Evolutionary conservation across 2,797 vertebrate species (phyloP), one percentile per base, ranked within the genome.

Genomic region (Hippopotamyrus pictus): DNA sequence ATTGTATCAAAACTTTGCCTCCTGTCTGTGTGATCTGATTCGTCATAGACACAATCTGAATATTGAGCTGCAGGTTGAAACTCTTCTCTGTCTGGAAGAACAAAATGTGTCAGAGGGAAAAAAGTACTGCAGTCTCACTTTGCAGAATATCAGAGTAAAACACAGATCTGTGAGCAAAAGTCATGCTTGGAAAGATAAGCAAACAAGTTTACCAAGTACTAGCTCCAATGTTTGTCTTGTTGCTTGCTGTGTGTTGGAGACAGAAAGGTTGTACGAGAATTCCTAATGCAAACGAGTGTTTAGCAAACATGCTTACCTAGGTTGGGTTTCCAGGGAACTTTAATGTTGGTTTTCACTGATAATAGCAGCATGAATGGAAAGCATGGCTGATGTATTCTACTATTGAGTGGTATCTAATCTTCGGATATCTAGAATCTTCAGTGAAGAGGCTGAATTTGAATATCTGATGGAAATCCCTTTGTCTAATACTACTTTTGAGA

Each of bases 151-250:
- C 12, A 37, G 65, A 73, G 33, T 37, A 37, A 73, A 73, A 73
- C 65, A 73, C 65, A 73, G 65, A 73, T 73, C 33, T 73, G 65
- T 73, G 29, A 17, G 41, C 37, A 9, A 46, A 41, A 82, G 37
- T 46, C 41, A 82, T 82, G 76, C 76, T 46, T 82, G 76, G 76
- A 82, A 73, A 82, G 76, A 82, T 44, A n/a, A 82, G 76, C 76
- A 46, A 82, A 46, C 76, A 82, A 82, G 41, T 46, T 82, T 44
- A 44, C 37, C 76, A 82, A 46, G 76, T 82, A 46, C 76, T n/a
- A n/a, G 37, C 76, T 82, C 19, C 7, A 82, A 0, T 82, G 41
- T 82, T 82, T 82, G 76, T 46, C 76, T 82, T 41, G 41, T 37
- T 37, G 65, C 65, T 73, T 46, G 76, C 76, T 82, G 37, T n/a